phyloP scores from a whole-genome alignment of 1,140 invertebrate species.

The Brachionus rubens region DNA sequence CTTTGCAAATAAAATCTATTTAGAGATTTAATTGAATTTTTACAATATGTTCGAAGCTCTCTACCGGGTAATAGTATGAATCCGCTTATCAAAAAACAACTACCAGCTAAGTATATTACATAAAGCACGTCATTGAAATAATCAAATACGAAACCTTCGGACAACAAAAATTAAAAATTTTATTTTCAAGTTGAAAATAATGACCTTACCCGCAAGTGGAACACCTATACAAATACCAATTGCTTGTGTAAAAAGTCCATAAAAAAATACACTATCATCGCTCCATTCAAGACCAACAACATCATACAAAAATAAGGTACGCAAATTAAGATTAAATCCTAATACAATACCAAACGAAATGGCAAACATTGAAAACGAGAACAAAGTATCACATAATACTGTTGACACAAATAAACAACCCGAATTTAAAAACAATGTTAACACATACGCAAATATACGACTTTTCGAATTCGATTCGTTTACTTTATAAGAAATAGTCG shows the following conservation, averaged over 20 bases:
- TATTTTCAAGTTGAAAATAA: neutral
- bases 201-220: neutral
- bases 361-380: slow-evolving; percentile 40
- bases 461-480: slow-evolving; percentile 20
- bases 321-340: slow-evolving; percentile 38
- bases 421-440: slow-evolving; percentile 10
- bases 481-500: slow-evolving; percentile 43
- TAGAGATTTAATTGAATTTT: slow-evolving; percentile 25
- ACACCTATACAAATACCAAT: neutral
- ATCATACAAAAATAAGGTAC: slow-evolving; percentile 22
- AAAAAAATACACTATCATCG: slow-evolving; percentile 38
- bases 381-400: slow-evolving; percentile 11
- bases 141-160: slow-evolving; percentile 11
- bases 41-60: slow-evolving; percentile 10
- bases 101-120: slow-evolving; percentile 19
- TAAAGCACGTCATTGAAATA: neutral
- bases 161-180: neutral
- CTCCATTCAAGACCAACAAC: slow-evolving; percentile 40
- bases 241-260: neutral
- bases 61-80: slow-evolving; percentile 12
- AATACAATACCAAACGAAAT: neutral
- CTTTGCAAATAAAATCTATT: slow-evolving; percentile 42
- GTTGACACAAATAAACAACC: neutral
- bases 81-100: slow-evolving; percentile 4
- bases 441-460: slow-evolving; percentile 22